Evolutionary conservation across 2,797 vertebrate species (phyloP), one percentile per base, ranked within the genome.

Genomic region (Urocyon cinereoargenteus): DNA sequence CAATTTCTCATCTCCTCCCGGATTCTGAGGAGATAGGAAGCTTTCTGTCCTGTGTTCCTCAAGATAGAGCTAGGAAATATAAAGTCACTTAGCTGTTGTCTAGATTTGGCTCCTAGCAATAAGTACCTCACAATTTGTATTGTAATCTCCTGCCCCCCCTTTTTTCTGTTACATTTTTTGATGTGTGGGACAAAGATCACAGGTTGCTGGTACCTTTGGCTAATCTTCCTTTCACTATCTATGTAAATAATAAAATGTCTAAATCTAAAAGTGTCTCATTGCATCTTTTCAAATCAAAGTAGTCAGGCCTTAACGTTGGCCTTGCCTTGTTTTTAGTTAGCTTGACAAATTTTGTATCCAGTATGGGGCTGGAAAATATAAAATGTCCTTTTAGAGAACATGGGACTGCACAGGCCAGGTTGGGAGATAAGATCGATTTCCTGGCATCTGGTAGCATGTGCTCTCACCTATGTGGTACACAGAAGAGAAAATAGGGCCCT

Each of bases 201-300:
- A 89, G 72, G n/a, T 55, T 91, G 22, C 31, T 86, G 55, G 68
- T 36, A 83, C 19, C 40, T 91, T 88, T 91, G 62, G 14, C 9
- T 93, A 85, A 87, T 61, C 51, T 91, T 70, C 51, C 51, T 89
- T 91, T 94, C 15, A 86, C 36, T 64, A 21, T 83, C 49, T 87
- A 28, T 36, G 2, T 62, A 70, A 88, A 26, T 84, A 79, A 45
- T 78, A 72, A 86, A 84, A n/a, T 26, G 5, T n/a, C 31, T 62
- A n/a, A 78, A 66, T 79, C 53, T 87, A 64, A 96, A 96, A 94
- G 49, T 79, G 85, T 16, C 16, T 94, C n/a, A 68, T 51, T 87
- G 12, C 21, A 45, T 85, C 24, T 68, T 91, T 84, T 59, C 18
- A 9, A 22, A 53, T 91, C 81, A 92, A 70, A 78, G 79, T 72